A percentile compares a stretch with the other conserved stretches of the same genome.
Evolutionary conservation across 2,888 invertebrate genomes (phyloP).

Genomic region (Macrophya alboannulata): DNA sequence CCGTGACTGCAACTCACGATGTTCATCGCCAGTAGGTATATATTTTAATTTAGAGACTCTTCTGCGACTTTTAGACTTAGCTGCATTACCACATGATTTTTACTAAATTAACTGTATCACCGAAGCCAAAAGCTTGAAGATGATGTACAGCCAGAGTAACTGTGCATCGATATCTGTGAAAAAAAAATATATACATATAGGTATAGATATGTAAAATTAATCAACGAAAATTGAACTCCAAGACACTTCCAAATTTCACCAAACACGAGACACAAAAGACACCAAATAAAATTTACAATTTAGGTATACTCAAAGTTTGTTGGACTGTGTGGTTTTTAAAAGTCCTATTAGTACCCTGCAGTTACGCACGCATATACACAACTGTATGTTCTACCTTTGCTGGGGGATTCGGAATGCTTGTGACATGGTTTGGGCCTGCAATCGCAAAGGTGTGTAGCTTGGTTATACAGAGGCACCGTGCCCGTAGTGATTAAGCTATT

Average conservation of each 20-base stretch:
- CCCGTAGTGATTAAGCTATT: conserved; percentile 42
- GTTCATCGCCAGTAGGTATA: not conserved
- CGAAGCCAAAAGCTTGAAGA: not conserved
- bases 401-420: not conserved
- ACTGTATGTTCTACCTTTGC: not conserved
- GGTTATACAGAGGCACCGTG: conserved; percentile 35
- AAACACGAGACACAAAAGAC: not conserved
- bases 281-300: not conserved
- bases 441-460: conserved; percentile 32
- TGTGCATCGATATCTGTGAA: not conserved
- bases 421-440: not conserved
- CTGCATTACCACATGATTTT: not conserved
- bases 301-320: too few species aligned
- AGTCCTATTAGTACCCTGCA: not conserved
- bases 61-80: not conserved
- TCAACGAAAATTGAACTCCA: too few species aligned
- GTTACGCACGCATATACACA: not conserved
- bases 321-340: not conserved
- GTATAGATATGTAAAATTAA: too few species aligned
- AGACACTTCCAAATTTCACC: not conserved
- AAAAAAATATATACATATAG: too few species aligned
- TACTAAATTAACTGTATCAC: too few species aligned
- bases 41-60: not conserved
- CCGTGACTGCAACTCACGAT: conserved; percentile 20
- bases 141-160: not conserved